phyloP scores from a whole-genome alignment of 2,113 vertebrate genomes.

The Sciurus niger region DNA sequence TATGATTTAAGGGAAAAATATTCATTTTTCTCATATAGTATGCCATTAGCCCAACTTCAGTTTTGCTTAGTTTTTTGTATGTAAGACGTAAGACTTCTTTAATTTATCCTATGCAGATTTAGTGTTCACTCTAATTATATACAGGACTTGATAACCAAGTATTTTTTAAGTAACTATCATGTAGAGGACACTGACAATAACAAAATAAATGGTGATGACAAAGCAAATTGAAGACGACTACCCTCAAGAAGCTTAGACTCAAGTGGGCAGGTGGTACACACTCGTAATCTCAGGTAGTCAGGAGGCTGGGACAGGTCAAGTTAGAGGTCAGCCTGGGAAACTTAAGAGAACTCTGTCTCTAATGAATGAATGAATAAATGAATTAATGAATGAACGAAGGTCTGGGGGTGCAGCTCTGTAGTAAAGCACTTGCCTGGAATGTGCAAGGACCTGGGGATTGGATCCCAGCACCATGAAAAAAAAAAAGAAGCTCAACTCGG shows the following conservation, averaged over 20 bases:
- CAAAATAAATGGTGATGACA: not conserved
- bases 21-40: not conserved
- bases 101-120: slow-evolving; percentile 3
- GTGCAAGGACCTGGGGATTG: too few species aligned
- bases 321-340: too few species aligned
- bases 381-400: too few species aligned
- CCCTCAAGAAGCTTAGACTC: not conserved
- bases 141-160: not conserved
- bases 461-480: too few species aligned
- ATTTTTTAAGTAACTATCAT: slow-evolving; percentile 23
- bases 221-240: not conserved
- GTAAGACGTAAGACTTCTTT: not conserved
- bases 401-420: too few species aligned
- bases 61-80: slow-evolving; percentile 29
- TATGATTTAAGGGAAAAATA: not conserved
- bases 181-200: not conserved
- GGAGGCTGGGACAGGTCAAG: too few species aligned
- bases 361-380: too few species aligned
- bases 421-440: too few species aligned
- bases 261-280: too few species aligned
- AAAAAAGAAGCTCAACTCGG: too few species aligned
- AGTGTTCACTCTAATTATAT: slow-evolving; percentile 35
- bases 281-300: too few species aligned
- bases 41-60: not conserved
- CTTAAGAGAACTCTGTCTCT: too few species aligned